phyloP scores from a whole-genome alignment of 2,797 vertebrate genomes.

The Pipistrellus pygmaeus region DNA sequence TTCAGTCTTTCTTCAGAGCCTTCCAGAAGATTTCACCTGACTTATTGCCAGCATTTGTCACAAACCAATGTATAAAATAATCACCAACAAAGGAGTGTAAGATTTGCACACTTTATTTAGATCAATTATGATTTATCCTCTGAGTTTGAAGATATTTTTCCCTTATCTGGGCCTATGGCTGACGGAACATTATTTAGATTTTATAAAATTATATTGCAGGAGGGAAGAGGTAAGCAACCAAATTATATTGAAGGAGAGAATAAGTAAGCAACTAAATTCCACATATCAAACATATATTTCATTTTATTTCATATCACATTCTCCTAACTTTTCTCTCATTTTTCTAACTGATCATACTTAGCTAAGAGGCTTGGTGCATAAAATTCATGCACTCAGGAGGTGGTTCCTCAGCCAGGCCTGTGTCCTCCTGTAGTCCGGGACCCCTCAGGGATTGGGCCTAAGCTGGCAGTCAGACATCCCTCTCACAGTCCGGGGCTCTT shows the following conservation, averaged over 20 bases:
- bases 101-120: not conserved
- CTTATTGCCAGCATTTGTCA: not conserved
- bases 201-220: not conserved
- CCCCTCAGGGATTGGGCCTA: too few relatives aligned
- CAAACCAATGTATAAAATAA: not conserved
- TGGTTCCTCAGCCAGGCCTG: too few relatives aligned
- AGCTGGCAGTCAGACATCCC: too few relatives aligned
- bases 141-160: not conserved
- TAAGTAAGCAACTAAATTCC: not conserved
- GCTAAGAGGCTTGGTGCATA: too few relatives aligned
- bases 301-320: not conserved
- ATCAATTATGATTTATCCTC: not conserved
- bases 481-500: too few relatives aligned
- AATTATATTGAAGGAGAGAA: not conserved
- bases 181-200: not conserved
- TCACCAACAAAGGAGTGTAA: not conserved
- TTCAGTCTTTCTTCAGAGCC: not conserved
- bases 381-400: too few relatives aligned
- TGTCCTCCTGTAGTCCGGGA: fast-evolving
- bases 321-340: slow-evolving; percentile 6
- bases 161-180: slow-evolving; percentile 92
- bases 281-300: not conserved
- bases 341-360: not conserved
- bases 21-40: not conserved
- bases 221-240: not conserved